Evolutionary conservation across 1,140 invertebrate genomes (phyloP).

Genomic region (Drosophila bifasciata): DNA sequence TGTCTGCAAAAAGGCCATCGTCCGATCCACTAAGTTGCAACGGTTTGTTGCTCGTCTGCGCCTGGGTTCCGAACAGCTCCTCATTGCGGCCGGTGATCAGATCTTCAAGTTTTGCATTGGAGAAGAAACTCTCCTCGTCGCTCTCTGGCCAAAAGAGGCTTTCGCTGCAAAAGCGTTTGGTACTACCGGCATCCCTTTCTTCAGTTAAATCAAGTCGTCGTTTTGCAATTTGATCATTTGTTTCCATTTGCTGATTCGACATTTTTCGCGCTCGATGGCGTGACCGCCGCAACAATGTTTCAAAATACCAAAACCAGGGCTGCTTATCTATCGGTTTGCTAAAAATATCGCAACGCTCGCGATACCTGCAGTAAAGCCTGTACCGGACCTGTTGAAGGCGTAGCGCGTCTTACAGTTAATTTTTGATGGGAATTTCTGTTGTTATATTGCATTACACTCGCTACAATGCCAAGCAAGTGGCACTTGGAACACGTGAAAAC

Average conservation of each 20-base stretch:
- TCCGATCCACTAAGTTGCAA: slow-evolving; percentile 38
- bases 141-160: slow-evolving; percentile 66
- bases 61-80: slow-evolving; percentile 44
- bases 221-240: slow-evolving; percentile 12
- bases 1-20: slow-evolving; percentile 67
- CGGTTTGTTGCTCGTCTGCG: slow-evolving; percentile 17
- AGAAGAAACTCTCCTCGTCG: slow-evolving; percentile 69
- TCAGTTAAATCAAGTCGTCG: slow-evolving; percentile 17
- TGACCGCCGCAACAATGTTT: neutral
- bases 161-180: slow-evolving; percentile 40
- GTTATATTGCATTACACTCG: no score
- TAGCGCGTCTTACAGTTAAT: no score
- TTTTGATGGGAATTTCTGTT: no score
- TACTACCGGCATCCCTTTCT: slow-evolving; percentile 14
- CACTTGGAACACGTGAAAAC: no score
- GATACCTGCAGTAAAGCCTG: no score
- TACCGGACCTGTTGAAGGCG: no score
- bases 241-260: slow-evolving; percentile 13
- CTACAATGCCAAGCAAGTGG: no score
- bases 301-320: neutral
- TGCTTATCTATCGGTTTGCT: neutral
- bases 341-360: no score
- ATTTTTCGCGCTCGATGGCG: slow-evolving; percentile 36
- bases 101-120: slow-evolving; percentile 60
- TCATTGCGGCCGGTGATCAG: slow-evolving; percentile 38